phyloP scores from a whole-genome alignment of 2,113 vertebrate species.

The Hippocampus mohnikei region DNA sequence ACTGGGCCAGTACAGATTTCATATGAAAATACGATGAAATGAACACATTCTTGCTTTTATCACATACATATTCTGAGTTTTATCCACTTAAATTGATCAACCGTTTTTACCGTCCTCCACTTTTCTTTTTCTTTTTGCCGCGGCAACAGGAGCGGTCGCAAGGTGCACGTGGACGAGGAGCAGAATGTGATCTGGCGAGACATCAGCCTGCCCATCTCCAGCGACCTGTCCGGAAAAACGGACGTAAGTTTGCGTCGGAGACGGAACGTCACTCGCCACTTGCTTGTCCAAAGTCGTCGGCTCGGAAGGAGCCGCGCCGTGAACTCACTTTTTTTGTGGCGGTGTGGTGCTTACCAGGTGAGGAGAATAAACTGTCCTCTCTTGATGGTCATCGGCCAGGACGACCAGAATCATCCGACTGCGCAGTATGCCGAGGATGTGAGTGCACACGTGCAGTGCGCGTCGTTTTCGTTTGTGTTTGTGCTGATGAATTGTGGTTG shows the following conservation, averaged over 20 bases:
- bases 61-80: too few relatives aligned
- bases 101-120: too few relatives aligned
- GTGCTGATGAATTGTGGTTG: too few relatives aligned
- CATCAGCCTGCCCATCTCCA: constrained; percentile 18
- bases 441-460: constrained; percentile 13
- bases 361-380: constrained; percentile 67
- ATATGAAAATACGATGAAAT: too few relatives aligned
- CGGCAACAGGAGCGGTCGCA: constrained; percentile 19
- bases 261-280: background rate
- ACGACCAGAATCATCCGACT: constrained; percentile 67
- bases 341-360: constrained; percentile 36
- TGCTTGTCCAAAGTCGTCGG: too few relatives aligned
- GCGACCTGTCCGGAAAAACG: constrained; percentile 19
- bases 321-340: background rate
- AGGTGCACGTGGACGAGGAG: constrained; percentile 32
- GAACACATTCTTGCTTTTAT: too few relatives aligned
- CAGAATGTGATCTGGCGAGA: constrained; percentile 44
- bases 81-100: background rate
- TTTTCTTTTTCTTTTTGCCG: background rate
- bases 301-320: background rate
- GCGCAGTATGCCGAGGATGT: constrained; percentile 62
- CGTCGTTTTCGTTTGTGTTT: too few relatives aligned
- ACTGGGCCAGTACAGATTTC: too few relatives aligned
- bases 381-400: constrained; percentile 61
- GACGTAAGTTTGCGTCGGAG: constrained; percentile 43